Conservation (phyloP, 2,888 invertebrate species). For the Argyra leucocephala region DNA sequence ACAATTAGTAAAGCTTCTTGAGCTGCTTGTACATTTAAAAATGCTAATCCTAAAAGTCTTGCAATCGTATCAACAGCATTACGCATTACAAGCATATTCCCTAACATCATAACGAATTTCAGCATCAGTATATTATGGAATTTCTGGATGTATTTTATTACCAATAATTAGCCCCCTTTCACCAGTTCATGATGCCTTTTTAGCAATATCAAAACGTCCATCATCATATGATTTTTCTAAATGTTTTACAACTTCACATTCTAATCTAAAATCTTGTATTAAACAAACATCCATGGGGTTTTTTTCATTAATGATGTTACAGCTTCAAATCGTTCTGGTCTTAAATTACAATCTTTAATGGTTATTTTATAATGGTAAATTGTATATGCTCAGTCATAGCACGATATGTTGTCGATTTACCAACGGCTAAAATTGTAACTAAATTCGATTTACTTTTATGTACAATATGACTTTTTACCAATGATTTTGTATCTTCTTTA, state of each 20-base stretch:
- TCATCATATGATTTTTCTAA: constrained; percentile 94
- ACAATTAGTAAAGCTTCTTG: constrained; percentile 88
- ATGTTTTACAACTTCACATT: constrained; percentile 95
- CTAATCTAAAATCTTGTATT: constrained; percentile 97
- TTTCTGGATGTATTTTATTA: constrained; percentile 91
- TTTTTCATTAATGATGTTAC: constrained; percentile 84
- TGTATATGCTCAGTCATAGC: constrained; percentile 94
- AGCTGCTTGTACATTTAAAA: constrained; percentile 94
- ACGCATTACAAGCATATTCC: constrained; percentile 95
- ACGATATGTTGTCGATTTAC: constrained; percentile 99
- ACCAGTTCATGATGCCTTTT: constrained; percentile 91
- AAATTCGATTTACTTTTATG: constrained; percentile 85
- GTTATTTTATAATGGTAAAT: constrained; percentile 71
- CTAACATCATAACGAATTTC: constrained; percentile 85
- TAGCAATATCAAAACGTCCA: constrained; percentile 92
- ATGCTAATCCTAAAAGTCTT: constrained; percentile 83
- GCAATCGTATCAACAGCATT: constrained; percentile 95
- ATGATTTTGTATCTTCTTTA: constrained; percentile 90
- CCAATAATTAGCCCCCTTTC: constrained; percentile 98
- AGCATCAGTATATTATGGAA: constrained; percentile 98
- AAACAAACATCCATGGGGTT: constrained; percentile 96
- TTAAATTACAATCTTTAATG: constrained; percentile 59
- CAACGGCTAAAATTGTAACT: constrained; percentile 95
- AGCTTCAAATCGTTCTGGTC: constrained; percentile 56
- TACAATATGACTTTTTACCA: constrained; percentile 97